Conservation (phyloP, 2,113 vertebrate genomes). For the Tachuris rubrigastra region DNA sequence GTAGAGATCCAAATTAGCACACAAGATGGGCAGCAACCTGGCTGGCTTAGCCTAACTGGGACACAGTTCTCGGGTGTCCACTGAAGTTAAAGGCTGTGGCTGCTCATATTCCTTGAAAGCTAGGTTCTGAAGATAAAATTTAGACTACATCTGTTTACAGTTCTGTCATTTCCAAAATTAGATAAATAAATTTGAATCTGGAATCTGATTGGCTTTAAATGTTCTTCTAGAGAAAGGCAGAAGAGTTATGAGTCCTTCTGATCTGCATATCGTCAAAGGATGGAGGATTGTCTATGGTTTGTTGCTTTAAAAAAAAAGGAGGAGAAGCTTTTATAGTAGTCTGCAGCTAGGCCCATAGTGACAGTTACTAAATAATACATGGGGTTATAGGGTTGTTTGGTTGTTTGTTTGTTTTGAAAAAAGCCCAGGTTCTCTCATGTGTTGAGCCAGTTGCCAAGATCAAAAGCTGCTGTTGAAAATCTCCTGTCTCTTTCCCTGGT, state of each 20-base stretch:
- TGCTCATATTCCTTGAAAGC: background rate
- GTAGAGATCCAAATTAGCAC: background rate
- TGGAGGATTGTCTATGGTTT: background rate
- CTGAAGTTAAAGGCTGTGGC: background rate
- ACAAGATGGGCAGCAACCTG: background rate
- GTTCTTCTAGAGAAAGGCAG: background rate
- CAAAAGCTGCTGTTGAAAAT: slow-evolving; percentile 11
- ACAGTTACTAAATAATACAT: slow-evolving; percentile 29
- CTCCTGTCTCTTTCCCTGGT: slow-evolving; percentile 15
- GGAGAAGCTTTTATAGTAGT: background rate
- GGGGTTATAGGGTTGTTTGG: background rate
- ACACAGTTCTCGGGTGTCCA: background rate
- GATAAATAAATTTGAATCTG: background rate
- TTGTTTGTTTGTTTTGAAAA: background rate
- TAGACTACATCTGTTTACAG: background rate
- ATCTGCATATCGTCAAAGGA: background rate
- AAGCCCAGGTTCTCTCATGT: background rate
- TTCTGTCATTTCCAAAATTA: background rate
- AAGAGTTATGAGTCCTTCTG: background rate
- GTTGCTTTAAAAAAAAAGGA: background rate
- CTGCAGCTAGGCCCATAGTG: background rate
- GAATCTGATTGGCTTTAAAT: background rate
- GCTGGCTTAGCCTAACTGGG: background rate
- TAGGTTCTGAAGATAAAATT: background rate
- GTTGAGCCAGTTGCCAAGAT: background rate